Conservation (phyloP, 2,113 vertebrate species). For the Corythornis madagascariensis region DNA sequence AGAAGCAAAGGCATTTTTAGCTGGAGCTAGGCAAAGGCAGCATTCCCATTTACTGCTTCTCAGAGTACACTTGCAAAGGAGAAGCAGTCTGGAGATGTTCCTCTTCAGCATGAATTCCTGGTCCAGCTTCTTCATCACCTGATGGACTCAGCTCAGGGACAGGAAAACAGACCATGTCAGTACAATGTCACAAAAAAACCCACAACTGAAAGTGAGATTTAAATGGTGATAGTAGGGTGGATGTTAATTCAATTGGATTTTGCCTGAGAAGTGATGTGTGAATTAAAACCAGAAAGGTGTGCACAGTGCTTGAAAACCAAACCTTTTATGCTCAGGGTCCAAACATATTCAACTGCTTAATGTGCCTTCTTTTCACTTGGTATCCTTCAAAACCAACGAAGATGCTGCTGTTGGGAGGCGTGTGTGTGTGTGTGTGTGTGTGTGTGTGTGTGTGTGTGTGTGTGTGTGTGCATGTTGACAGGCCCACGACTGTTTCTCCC, state of each 20-base stretch:
- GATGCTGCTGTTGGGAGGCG: not conserved
- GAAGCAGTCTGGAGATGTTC: not conserved
- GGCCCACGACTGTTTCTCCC: not conserved
- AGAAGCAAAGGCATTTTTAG: not conserved
- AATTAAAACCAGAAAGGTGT: slow-evolving; percentile 36
- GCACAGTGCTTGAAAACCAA: not conserved
- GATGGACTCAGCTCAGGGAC: not conserved
- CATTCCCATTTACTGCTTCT: not conserved
- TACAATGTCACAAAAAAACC: not conserved
- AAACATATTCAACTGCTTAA: not conserved
- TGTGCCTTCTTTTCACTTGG: not conserved
- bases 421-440: not conserved
- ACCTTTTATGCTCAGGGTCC: not conserved
- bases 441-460: not conserved
- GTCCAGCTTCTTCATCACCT: not conserved
- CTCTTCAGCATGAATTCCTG: not conserved
- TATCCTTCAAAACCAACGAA: not conserved
- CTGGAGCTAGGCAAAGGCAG: not conserved
- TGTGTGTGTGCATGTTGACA: not conserved
- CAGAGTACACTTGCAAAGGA: not conserved
- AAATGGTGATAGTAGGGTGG: slow-evolving; percentile 29
- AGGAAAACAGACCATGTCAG: not conserved
- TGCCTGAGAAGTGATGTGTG: slow-evolving; percentile 35
- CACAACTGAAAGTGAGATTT: slow-evolving; percentile 29
- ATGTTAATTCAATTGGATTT: slow-evolving; percentile 60